Evolutionary conservation across 2,113 vertebrate species (phyloP), one percentile per base, ranked within the genome.

Genomic region (Paedocypris sp.): DNA sequence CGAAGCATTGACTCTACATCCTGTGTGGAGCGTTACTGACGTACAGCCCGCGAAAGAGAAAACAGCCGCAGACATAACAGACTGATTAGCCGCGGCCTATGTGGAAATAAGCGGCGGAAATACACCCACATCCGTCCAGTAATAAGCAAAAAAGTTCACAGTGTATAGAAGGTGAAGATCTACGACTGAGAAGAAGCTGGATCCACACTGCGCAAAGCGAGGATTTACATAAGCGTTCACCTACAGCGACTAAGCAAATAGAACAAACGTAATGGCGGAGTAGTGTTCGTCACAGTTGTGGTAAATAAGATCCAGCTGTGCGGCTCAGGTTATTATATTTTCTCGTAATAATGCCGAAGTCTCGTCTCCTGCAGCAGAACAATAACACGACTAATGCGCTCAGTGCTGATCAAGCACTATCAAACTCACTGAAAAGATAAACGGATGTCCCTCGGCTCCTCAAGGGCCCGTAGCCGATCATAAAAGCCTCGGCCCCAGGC

Each of bases 261-360:
- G n/a, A n/a, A n/a, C n/a, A n/a, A n/a, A n/a, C n/a, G n/a, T n/a
- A n/a, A n/a, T n/a, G n/a, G n/a, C n/a, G n/a, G n/a, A n/a, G n/a
- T n/a, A n/a, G n/a, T n/a, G n/a, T n/a, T n/a, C n/a, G n/a, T n/a
- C n/a, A n/a, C n/a, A n/a, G 29, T 51, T 9, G 16, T 20, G 48
- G 15, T 33, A 51, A 51, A 33, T 33, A 51, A 51, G 28, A 33
- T 33, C 48, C 48, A 5, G 16, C 48, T n/a, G 29, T 12, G 11
- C 31, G 48, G 18, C 6, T 5, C 29, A 32, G 48, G 33, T 79
- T 79, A 73, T 77, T 65, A 63, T 77, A 81, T 81, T 84, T 72
- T 80, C 73, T 79, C 77, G 68, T 31, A 51, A 29, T 50, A 50
- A 32, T 0, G 23, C 28, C 33, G 10, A 50, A 51, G 48, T 51